Percentiles rank a stretch among this genome's conserved stretches.
Evolutionary conservation across 2,888 invertebrate species (phyloP).

Genomic region (Neocrepidodera transversa): DNA sequence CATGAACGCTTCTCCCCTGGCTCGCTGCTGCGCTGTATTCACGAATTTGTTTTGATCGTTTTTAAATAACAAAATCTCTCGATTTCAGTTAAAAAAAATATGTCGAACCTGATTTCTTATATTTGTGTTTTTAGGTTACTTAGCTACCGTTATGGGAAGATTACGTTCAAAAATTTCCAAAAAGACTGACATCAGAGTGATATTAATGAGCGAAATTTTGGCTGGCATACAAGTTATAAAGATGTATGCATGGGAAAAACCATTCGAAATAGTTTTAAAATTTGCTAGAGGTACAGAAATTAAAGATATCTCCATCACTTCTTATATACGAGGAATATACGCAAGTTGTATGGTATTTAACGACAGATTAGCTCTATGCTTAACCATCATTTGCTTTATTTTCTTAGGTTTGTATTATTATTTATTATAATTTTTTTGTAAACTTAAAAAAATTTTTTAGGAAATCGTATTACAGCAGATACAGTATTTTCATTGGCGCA

Average conservation of each 20-base stretch:
- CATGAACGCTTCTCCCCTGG: no score
- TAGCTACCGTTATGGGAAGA: slow-evolving; percentile 57
- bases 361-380: slow-evolving; percentile 81
- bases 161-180: slow-evolving; percentile 60
- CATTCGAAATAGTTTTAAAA: slow-evolving; percentile 70
- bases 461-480: slow-evolving; percentile 57
- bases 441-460: slow-evolving; percentile 1
- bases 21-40: no score
- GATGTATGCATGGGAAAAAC: slow-evolving; percentile 81
- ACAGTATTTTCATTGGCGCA: slow-evolving; percentile 62
- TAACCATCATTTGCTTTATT: slow-evolving; percentile 79
- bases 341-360: slow-evolving; percentile 76
- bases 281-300: slow-evolving; percentile 72
- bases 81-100: no score
- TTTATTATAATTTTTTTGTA: no score
- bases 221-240: slow-evolving; percentile 78
- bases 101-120: no score
- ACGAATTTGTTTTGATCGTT: no score
- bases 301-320: slow-evolving; percentile 63
- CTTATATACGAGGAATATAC: slow-evolving; percentile 71
- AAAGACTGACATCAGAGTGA: slow-evolving; percentile 48
- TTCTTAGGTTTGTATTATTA: slow-evolving; percentile 63
- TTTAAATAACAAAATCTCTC: no score
- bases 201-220: slow-evolving; percentile 77
- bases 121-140: slow-evolving; percentile 43